phyloP scores from a whole-genome alignment of 1,140 invertebrate genomes.

The Drosophila quadrilineata region DNA sequence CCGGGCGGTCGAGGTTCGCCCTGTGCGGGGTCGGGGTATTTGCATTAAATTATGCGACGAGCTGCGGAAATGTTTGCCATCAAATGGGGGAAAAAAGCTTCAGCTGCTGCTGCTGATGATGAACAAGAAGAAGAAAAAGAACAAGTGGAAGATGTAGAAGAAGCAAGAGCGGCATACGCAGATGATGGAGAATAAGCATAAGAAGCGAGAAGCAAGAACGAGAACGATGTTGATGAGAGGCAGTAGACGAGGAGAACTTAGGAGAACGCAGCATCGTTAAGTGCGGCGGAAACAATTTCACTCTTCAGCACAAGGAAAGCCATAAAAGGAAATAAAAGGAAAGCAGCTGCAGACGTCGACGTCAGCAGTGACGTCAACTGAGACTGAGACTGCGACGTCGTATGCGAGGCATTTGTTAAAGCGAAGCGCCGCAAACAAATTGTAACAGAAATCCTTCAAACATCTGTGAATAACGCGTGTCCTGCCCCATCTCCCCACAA shows the following conservation, averaged over 20 bases:
- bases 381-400: conserved; percentile 3
- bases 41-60: conserved; percentile 78
- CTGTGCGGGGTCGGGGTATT: conserved; percentile 38
- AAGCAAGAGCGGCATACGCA: conserved; percentile 3
- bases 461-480: conserved; percentile 53
- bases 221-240: not conserved
- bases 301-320: conserved; percentile 67
- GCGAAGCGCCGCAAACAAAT: conserved; percentile 54
- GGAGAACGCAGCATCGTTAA: conserved; percentile 60
- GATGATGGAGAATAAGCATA: not conserved
- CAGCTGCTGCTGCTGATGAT: not conserved
- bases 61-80: conserved; percentile 76
- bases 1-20: conserved; percentile 3
- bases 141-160: not conserved
- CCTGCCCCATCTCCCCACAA: not conserved
- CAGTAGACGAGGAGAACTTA: conserved; percentile 5
- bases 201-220: not conserved
- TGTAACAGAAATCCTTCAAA: conserved; percentile 77
- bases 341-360: conserved; percentile 30
- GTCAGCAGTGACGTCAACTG: not conserved
- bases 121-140: not conserved
- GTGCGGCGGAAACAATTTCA: conserved; percentile 76
- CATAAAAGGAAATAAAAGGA: conserved; percentile 71
- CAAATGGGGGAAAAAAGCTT: conserved; percentile 37
- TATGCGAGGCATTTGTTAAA: conserved; percentile 46